Conservation (phyloP, 2,113 vertebrate genomes). For the Bubo bubo region DNA sequence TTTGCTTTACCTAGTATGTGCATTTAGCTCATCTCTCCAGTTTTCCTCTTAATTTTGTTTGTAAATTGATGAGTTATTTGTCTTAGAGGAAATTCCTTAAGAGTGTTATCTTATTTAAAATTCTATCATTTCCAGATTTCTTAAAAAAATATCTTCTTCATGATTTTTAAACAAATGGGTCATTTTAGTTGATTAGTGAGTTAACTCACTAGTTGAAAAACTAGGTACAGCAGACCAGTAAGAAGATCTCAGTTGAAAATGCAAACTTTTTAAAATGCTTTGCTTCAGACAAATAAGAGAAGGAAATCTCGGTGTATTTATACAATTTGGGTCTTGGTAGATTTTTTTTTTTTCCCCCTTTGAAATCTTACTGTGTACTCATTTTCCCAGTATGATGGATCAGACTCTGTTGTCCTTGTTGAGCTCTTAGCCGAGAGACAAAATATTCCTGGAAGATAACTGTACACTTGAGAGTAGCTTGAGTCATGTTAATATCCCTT, state of each 20-base stretch:
- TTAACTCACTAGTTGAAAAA: not conserved
- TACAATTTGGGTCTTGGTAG: not conserved
- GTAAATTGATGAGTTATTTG: not conserved
- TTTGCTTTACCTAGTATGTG: not conserved
- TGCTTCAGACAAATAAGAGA: not conserved
- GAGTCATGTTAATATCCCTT: not conserved
- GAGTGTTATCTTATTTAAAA: not conserved
- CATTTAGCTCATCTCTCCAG: not conserved
- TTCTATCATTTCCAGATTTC: not conserved
- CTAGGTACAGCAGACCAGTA: not conserved
- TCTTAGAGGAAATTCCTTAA: not conserved
- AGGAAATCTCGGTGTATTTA: not conserved
- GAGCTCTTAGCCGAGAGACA: not conserved
- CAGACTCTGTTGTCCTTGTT: not conserved
- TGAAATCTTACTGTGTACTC: not conserved
- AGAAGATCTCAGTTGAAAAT: not conserved
- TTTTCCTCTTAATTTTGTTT: not conserved
- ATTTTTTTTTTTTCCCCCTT: not conserved
- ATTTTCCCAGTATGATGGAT: rapidly evolving
- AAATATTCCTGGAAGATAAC: not conserved
- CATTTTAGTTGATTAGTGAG: not conserved
- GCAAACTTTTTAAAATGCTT: not conserved
- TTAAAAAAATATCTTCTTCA: not conserved
- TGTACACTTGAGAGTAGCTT: not conserved
- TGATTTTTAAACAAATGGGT: not conserved